Evolutionary conservation across 2,797 vertebrate genomes (phyloP).

Genomic region (Phoxinus dragarum): DNA sequence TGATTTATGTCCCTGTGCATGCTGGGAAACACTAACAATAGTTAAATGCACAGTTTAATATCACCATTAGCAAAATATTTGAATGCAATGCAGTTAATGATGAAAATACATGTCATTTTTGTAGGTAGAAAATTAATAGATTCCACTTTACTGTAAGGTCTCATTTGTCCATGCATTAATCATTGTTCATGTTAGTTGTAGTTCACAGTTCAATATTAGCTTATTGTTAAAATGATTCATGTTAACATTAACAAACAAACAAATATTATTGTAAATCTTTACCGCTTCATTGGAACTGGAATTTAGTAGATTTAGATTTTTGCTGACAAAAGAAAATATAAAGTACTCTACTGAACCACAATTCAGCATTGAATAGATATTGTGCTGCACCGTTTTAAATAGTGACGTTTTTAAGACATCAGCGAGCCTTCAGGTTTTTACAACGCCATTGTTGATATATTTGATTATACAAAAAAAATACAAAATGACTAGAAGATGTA

Average conservation of each 20-base stretch:
- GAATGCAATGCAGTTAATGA: not conserved
- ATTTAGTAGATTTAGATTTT: not conserved
- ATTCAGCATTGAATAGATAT: not conserved
- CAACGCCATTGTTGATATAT: not conserved
- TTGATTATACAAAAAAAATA: not conserved
- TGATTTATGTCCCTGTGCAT: conserved; percentile 2
- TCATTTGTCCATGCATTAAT: not conserved
- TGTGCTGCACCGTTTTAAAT: not conserved
- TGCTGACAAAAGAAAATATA: not conserved
- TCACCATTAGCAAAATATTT: not conserved
- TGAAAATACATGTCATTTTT: not conserved
- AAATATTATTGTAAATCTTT: not conserved
- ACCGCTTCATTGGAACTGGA: not conserved
- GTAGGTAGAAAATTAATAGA: not conserved
- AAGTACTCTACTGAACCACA: too few relatives aligned
- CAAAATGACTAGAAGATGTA: not conserved
- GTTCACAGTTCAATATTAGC: not conserved
- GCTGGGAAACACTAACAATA: not conserved
- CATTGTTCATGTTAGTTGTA: not conserved
- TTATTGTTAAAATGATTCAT: not conserved
- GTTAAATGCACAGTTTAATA: not conserved
- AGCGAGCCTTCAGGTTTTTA: not conserved
- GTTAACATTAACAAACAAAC: not conserved
- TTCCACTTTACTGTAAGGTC: not conserved
- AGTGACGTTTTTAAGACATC: not conserved